Evolutionary conservation across 2,797 vertebrate genomes (phyloP).

Genomic region (Tarsius wallacei): DNA sequence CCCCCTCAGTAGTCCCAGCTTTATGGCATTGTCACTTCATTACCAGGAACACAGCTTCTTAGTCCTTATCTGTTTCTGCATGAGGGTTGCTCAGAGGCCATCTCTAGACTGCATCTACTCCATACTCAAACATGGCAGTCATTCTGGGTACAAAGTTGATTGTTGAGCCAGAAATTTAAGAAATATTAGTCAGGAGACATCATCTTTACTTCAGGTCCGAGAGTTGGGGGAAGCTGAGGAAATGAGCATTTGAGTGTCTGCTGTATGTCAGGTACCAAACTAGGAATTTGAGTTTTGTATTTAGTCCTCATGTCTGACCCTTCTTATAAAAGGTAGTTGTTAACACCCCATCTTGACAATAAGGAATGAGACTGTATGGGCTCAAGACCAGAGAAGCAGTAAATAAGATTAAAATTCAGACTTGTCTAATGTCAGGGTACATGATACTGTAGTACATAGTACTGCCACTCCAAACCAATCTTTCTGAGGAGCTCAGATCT

Average conservation of each 20-base stretch:
- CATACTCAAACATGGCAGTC: background rate
- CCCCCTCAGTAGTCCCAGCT: background rate
- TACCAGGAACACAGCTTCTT: background rate
- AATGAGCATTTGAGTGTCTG: background rate
- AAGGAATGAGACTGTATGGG: conserved; percentile 28
- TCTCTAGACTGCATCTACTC: conserved; percentile 19
- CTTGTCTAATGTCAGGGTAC: background rate
- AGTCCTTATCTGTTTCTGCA: background rate
- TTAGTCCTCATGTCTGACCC: background rate
- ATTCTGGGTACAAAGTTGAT: conserved; percentile 15
- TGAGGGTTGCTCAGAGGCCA: background rate
- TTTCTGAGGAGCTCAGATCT: background rate
- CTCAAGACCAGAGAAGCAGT: background rate
- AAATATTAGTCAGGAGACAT: background rate
- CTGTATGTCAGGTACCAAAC: background rate
- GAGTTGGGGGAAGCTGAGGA: background rate
- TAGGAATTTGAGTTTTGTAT: conserved; percentile 34
- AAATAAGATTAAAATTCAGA: conserved; percentile 46
- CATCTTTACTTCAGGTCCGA: background rate
- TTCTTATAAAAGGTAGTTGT: background rate
- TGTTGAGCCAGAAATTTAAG: conserved; percentile 1
- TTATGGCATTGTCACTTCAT: conserved; percentile 14
- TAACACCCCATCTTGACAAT: conserved; percentile 1
- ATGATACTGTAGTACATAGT: background rate
- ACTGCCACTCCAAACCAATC: background rate